These are phyloP conservation scores for Drosophila punjabiensis DNA, from an alignment of 1,140 invertebrate genomes.

Conservation along the genomic window DNA sequence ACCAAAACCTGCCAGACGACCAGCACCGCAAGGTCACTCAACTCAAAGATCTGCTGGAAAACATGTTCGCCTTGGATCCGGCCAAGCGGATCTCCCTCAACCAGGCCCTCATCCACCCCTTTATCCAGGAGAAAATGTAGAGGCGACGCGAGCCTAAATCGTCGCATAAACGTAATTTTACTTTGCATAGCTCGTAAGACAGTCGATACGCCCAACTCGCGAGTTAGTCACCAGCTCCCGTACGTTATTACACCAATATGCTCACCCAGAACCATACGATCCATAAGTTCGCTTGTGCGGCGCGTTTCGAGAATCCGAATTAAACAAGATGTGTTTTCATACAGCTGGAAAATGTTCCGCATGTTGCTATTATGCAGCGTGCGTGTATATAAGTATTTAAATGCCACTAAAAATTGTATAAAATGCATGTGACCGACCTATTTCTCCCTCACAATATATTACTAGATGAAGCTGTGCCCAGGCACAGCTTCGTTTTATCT, in stretches of 20 bases:
- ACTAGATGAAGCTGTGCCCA: slow-evolving; percentile 11
- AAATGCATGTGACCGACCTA: slow-evolving; percentile 43
- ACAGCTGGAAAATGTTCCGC: slow-evolving; percentile 31
- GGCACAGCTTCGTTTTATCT: slow-evolving; percentile 3
- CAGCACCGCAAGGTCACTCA: slow-evolving; percentile 96
- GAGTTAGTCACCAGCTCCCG: slow-evolving; percentile 54
- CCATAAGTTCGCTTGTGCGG: slow-evolving; percentile 32
- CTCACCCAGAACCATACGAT: slow-evolving; percentile 35
- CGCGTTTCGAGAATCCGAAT: slow-evolving; percentile 38
- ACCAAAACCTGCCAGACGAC: slow-evolving; percentile 94
- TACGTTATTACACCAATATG: slow-evolving; percentile 25
- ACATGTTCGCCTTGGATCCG: slow-evolving; percentile 97
- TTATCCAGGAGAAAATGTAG: slow-evolving; percentile 96
- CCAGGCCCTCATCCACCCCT: slow-evolving; percentile 97
- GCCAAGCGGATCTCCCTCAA: slow-evolving; percentile 96
- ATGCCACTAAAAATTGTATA: slow-evolving; percentile 18
- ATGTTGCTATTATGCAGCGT: slow-evolving; percentile 33
- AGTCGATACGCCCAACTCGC: slow-evolving; percentile 37
- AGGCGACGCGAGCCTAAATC: slow-evolving; percentile 2
- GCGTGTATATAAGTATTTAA: slow-evolving; percentile 48
- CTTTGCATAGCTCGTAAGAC: slow-evolving; percentile 63
- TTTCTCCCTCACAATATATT: slow-evolving; percentile 36
- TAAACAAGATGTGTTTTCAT: slow-evolving; percentile 42
- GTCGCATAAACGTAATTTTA: slow-evolving; percentile 64
- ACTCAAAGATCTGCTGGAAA: slow-evolving; percentile 97